These are phyloP conservation scores for Hylia prasina DNA, from an alignment of 2,113 vertebrate species.

Conservation along the genomic window DNA sequence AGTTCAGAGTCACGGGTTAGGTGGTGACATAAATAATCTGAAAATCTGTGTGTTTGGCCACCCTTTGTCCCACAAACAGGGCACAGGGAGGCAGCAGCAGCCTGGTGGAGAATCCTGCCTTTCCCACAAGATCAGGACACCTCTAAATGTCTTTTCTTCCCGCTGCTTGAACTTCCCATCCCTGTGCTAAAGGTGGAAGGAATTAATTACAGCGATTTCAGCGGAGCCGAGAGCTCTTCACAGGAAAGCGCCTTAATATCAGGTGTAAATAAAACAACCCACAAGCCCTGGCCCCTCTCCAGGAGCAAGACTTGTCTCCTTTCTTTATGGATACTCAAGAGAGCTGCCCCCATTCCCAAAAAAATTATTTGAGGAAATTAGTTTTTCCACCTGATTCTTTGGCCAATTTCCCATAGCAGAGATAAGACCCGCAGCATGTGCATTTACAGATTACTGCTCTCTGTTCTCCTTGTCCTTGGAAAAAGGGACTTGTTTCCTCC, in stretches of 20 bases:
- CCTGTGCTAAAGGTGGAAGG: not conserved
- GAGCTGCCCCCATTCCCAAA: not conserved
- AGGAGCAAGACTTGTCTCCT: not conserved
- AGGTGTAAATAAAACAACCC: conserved; percentile 31
- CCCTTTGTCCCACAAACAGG: not conserved
- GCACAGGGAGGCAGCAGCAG: not conserved
- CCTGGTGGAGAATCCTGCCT: not conserved
- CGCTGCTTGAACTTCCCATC: not conserved
- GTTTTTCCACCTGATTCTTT: conserved; percentile 37
- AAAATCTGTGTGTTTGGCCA: not conserved
- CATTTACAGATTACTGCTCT: conserved; percentile 19
- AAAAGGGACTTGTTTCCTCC: not conserved
- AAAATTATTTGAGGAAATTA: not conserved
- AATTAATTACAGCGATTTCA: conserved; percentile 43
- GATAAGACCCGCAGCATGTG: conserved; percentile 23
- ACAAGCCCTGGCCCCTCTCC: not conserved
- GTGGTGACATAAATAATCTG: not conserved
- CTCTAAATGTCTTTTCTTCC: not conserved
- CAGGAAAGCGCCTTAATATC: not conserved
- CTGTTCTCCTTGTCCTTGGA: not conserved
- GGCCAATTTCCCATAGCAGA: not conserved
- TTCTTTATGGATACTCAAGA: not conserved
- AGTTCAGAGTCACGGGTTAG: not conserved
- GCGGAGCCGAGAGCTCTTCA: not conserved
- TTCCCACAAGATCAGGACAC: not conserved